phyloP scores from a whole-genome alignment of 2,797 vertebrate species.

The Pseudochirops cupreus region DNA sequence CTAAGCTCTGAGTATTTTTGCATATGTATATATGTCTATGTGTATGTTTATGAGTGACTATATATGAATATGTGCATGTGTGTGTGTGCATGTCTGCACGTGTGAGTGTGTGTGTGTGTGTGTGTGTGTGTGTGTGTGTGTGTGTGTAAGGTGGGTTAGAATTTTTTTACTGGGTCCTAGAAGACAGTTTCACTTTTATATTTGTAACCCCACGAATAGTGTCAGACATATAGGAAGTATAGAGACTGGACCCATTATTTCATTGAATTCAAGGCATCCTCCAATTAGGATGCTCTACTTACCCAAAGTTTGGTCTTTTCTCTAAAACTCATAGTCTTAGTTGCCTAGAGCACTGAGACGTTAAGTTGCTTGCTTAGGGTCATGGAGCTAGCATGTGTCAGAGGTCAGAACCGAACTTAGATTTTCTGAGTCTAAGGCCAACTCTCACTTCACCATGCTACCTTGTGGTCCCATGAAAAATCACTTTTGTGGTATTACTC shows the following conservation, averaged over 20 bases:
- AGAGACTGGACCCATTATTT: neutral
- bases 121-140: neutral
- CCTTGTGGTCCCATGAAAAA: no score
- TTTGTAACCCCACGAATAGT: neutral
- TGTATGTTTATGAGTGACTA: neutral
- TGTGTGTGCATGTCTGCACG: no score
- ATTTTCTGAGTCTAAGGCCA: neutral
- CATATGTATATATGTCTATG: neutral
- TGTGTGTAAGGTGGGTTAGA: neutral
- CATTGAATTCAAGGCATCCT: neutral
- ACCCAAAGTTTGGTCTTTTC: neutral
- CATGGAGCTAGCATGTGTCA: neutral
- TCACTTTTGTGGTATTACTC: no score
- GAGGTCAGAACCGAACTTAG: neutral
- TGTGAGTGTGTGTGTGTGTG: neutral
- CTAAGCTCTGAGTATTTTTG: neutral
- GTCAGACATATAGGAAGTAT: neutral
- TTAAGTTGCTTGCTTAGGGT: neutral
- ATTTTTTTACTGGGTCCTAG: neutral
- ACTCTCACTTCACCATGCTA: no score
- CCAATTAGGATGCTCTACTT: neutral
- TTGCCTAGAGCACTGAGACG: neutral
- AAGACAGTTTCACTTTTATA: neutral
- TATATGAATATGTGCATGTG: no score
- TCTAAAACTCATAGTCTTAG: neutral